These are phyloP conservation scores for Datnioides undecimradiatus DNA, from an alignment of 2,113 vertebrate genomes.

Conservation along the genomic window DNA sequence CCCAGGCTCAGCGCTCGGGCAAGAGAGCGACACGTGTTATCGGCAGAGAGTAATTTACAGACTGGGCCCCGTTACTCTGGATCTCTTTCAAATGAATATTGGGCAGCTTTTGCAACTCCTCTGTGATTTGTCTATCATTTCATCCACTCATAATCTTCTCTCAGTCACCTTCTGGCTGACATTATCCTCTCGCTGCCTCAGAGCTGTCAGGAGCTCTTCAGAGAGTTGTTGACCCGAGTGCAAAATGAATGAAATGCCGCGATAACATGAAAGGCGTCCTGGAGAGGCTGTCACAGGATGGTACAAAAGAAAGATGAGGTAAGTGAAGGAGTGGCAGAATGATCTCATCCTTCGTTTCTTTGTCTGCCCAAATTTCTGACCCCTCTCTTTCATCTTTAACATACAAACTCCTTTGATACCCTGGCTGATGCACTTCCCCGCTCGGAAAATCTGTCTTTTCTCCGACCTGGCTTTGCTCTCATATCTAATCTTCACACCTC, in stretches of 20 bases:
- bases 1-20: conserved; percentile 28
- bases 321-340: conserved; percentile 1
- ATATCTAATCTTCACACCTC: conserved; percentile 40
- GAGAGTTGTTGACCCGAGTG: conserved; percentile 23
- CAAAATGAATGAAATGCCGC: conserved; percentile 32
- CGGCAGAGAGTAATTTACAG: conserved; percentile 21
- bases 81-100: conserved; percentile 16
- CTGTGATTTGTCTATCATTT: conserved; percentile 26
- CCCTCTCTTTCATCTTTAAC: conserved; percentile 27
- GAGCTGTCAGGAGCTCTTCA: background rate
- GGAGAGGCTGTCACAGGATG: background rate
- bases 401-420: conserved; percentile 26
- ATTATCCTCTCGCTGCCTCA: background rate
- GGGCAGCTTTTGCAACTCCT: conserved; percentile 14
- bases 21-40: conserved; percentile 33
- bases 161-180: background rate
- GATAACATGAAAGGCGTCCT: conserved; percentile 13
- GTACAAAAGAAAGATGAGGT: background rate
- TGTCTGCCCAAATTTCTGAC: background rate
- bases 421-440: conserved; percentile 1
- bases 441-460: background rate
- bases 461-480: background rate
- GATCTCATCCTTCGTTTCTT: conserved; percentile 23
- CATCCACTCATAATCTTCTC: conserved; percentile 11
- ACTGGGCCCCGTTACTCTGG: background rate